phyloP scores from a whole-genome alignment of 2,113 vertebrate genomes.

The Platysternon megacephalum region DNA sequence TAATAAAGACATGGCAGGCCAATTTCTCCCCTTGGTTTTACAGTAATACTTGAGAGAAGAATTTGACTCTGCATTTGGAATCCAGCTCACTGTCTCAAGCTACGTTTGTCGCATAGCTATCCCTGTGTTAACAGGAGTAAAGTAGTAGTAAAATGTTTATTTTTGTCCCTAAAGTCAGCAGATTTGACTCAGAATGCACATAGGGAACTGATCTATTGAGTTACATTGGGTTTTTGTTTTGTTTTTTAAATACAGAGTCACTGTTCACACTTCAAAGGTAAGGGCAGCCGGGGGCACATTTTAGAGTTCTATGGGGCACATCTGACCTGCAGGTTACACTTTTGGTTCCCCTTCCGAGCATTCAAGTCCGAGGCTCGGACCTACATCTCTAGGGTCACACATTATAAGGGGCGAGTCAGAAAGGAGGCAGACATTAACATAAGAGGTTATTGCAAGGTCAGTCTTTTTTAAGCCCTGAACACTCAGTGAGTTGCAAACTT shows the following conservation, averaged over 20 bases:
- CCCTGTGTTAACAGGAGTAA: neutral
- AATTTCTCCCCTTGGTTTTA: neutral
- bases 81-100: neutral
- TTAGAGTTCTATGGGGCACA: neutral
- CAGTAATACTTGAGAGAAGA: neutral
- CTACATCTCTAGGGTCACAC: neutral
- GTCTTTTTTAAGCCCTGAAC: slow-evolving; percentile 45
- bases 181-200: neutral
- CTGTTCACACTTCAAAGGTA: neutral
- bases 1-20: neutral
- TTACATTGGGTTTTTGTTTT: neutral
- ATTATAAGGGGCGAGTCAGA: neutral
- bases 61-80: neutral
- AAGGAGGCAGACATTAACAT: neutral
- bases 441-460: neutral
- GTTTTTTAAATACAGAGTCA: neutral
- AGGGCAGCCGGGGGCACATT: neutral
- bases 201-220: neutral
- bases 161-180: neutral
- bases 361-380: neutral
- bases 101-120: neutral
- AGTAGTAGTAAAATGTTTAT: neutral
- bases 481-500: slow-evolving; percentile 69
- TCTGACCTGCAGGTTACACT: neutral
- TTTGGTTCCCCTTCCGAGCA: too few species aligned